phyloP scores from a whole-genome alignment of 2,888 invertebrate species.

The Steromphala cineraria region DNA sequence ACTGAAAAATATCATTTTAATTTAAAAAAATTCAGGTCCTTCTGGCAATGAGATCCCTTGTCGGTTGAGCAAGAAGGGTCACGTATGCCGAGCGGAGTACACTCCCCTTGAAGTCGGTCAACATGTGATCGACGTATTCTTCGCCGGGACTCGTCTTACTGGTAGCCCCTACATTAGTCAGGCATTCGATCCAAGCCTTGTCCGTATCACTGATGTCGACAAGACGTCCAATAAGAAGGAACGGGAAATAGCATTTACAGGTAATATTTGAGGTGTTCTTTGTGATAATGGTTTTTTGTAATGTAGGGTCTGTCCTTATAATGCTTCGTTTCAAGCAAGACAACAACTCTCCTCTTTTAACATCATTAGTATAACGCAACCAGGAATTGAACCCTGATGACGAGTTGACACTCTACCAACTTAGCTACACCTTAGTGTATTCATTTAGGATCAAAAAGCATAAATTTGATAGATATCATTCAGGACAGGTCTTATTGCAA shows the following conservation, averaged over 20 bases:
- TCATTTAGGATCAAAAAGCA: no score
- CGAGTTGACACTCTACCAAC: no score
- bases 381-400: no score
- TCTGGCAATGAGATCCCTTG: constrained; percentile 42
- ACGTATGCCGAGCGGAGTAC: constrained; percentile 78
- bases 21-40: constrained; percentile 32
- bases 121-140: constrained; percentile 94
- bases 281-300: no score
- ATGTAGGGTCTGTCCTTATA: no score
- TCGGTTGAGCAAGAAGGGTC: constrained; percentile 37
- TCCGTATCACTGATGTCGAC: constrained; percentile 80
- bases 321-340: no score
- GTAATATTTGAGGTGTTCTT: constrained; percentile 32
- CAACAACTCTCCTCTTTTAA: no score
- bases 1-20: no score
- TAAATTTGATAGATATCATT: no score
- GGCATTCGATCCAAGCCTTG: constrained; percentile 92
- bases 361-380: no score
- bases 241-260: constrained; percentile 61
- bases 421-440: no score
- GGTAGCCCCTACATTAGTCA: constrained; percentile 96
- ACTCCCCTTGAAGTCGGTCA: constrained; percentile 89
- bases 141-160: constrained; percentile 89
- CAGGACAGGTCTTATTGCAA: no score
- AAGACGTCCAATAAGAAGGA: constrained; percentile 61